Conservation (phyloP, 1,140 invertebrate species). For the Drosophila rufa region DNA sequence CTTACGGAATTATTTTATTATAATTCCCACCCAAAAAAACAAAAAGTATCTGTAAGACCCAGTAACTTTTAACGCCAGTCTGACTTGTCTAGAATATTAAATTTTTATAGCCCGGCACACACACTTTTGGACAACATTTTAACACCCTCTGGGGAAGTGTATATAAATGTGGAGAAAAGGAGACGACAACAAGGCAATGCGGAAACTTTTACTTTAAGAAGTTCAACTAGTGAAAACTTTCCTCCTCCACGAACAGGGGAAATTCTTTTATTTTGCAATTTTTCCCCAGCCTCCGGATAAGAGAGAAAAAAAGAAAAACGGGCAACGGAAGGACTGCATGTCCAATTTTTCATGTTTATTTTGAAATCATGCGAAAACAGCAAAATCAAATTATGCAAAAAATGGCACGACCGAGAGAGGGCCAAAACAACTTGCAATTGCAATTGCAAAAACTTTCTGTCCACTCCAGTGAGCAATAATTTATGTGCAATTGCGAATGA, state of each 20-base stretch:
- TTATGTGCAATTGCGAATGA: constrained; percentile 22
- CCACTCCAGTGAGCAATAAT: constrained; percentile 47
- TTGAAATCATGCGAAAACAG: constrained; percentile 70
- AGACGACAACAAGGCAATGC: constrained; percentile 40
- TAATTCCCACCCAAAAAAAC: too few relatives aligned
- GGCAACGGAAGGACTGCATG: neutral
- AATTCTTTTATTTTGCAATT: constrained; percentile 29
- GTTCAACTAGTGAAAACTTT: constrained; percentile 61
- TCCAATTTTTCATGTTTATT: constrained; percentile 65
- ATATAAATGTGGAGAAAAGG: constrained; percentile 17
- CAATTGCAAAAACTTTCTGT: constrained; percentile 48
- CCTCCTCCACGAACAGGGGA: constrained; percentile 13
- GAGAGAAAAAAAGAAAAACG: too few relatives aligned
- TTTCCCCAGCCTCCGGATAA: neutral
- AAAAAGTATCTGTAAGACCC: too few relatives aligned
- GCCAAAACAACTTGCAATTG: constrained; percentile 25
- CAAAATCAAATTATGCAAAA: constrained; percentile 65
- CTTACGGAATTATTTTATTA: too few relatives aligned
- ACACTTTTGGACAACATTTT: neutral
- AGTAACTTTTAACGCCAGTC: too few relatives aligned
- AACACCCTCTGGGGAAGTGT: constrained; percentile 1
- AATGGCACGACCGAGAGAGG: constrained; percentile 19
- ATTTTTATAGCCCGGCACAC: neutral
- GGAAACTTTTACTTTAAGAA: constrained; percentile 51
- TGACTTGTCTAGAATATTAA: neutral